Evolutionary conservation across 2,888 invertebrate species (phyloP), one percentile per base, ranked within the genome.

Genomic region (Patella pellucida): DNA sequence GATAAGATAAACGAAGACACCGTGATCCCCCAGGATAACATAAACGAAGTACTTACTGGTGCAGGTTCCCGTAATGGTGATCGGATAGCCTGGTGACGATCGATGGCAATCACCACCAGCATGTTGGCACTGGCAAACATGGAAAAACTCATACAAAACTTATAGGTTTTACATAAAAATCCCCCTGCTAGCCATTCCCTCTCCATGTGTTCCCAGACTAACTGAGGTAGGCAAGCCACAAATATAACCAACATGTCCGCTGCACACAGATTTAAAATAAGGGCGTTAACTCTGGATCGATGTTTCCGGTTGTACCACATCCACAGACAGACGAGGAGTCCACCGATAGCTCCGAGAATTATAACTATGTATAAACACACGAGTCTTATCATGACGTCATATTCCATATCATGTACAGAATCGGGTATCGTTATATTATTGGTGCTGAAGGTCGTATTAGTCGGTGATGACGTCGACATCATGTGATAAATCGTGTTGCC

Each of bases 81-180:
- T 23, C 88, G 77, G 50, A 91, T 90, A 52, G 91, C 91, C 78
- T 88, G 89, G 76, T 90, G 89, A 16, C 91, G 82, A 81, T 91
- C 91, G 12, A 90, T 76, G 41, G 90, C 90, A 52, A 91, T 88
- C 12, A 89, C 88, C 3, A 91, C 88, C 54, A 91, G 79, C 88
- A 90, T 89, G 79, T 89, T 89, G 67, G 88, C 89, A 78, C 90
- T 90, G 62, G 88, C 84, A 76, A 88, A 88, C 76, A 91, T 86
- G 23, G 88, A 81, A 73, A 89, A 89, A 54, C 88, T 89, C 81
- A 90, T 90, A 4, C 86, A 76, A 79, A 89, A 89, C 82, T 91
- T 91, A 73, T 91, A 79, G 27, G 89, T 77, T 73, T 87, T 86
- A 78, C 91, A 91, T 84, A 88, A 81, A 54, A 85, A 80, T 67